phyloP scores from a whole-genome alignment of 2,888 invertebrate genomes.

The Acronicta psi region DNA sequence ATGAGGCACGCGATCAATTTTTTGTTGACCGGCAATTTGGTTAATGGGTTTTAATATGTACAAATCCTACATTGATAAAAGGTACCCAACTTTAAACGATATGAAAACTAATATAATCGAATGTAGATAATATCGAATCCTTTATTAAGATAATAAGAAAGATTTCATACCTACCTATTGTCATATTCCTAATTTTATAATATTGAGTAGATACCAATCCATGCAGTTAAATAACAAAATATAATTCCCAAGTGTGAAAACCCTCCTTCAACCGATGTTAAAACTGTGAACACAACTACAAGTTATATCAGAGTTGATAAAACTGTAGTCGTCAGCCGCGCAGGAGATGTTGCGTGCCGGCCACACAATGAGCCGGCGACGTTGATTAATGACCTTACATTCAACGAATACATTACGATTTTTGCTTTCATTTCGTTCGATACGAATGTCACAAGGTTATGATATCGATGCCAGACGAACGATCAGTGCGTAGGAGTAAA shows the following conservation, averaged over 20 bases:
- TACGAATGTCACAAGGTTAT: constrained; percentile 88
- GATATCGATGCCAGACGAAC: constrained; percentile 80
- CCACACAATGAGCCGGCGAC: constrained; percentile 87
- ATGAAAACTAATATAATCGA: constrained; percentile 1
- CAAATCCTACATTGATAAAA: constrained; percentile 14
- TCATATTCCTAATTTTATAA: no score
- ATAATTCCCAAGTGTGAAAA: constrained; percentile 41
- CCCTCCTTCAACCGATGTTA: constrained; percentile 31
- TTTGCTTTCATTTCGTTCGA: constrained; percentile 88
- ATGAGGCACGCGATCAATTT: constrained; percentile 48
- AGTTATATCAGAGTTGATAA: constrained; percentile 77
- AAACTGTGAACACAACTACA: constrained; percentile 59
- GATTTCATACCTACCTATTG: no score
- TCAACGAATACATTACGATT: constrained; percentile 89
- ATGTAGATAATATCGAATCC: background rate
- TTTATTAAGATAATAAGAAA: background rate
- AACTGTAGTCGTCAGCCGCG: constrained; percentile 72
- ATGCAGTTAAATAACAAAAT: background rate
- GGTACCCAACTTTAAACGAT: constrained; percentile 25
- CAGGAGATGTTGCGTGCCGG: constrained; percentile 82
- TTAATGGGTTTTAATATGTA: constrained; percentile 41
- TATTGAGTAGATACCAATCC: background rate
- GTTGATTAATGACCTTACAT: constrained; percentile 86
- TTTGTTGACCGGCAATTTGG: constrained; percentile 41
- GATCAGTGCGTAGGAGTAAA: constrained; percentile 63